Conservation (phyloP, 2,113 vertebrate genomes). For the Rhea pennata region DNA sequence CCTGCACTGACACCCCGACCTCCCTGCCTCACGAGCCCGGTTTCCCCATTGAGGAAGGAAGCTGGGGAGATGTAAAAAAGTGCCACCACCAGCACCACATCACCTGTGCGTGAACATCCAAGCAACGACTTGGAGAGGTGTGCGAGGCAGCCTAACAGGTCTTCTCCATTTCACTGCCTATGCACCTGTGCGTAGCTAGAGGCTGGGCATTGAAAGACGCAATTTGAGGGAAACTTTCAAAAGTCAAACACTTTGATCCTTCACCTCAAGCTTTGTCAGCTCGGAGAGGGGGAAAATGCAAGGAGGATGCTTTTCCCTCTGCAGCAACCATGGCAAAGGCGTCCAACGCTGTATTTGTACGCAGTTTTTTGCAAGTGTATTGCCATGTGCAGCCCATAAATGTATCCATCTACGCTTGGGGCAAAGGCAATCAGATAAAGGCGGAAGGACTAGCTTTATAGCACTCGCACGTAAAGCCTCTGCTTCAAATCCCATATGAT, state of each 20-base stretch:
- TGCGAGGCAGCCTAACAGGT: neutral
- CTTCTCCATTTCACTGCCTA: neutral
- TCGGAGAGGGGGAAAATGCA: neutral
- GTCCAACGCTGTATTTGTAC: neutral
- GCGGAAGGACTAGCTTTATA: neutral
- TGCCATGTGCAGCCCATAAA: neutral
- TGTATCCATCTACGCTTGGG: neutral
- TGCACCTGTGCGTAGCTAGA: neutral
- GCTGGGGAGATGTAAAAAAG: neutral
- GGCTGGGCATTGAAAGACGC: neutral
- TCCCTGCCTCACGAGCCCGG: too few species aligned
- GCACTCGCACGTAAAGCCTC: neutral
- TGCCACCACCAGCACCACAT: rapidly evolving
- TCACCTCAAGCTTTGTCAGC: neutral
- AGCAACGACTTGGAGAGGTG: neutral
- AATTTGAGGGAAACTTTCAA: neutral
- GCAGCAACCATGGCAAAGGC: neutral
- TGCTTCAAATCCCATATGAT: neutral
- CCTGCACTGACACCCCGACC: too few species aligned
- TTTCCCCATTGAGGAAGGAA: too few species aligned
- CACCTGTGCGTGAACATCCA: neutral
- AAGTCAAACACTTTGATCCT: neutral
- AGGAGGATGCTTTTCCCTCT: neutral
- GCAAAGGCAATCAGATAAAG: neutral
- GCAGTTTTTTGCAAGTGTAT: neutral